Base-by-base conservation (phyloP, 53 echinoderm and acorn worm species). In the Holothuria scabra region DNA sequence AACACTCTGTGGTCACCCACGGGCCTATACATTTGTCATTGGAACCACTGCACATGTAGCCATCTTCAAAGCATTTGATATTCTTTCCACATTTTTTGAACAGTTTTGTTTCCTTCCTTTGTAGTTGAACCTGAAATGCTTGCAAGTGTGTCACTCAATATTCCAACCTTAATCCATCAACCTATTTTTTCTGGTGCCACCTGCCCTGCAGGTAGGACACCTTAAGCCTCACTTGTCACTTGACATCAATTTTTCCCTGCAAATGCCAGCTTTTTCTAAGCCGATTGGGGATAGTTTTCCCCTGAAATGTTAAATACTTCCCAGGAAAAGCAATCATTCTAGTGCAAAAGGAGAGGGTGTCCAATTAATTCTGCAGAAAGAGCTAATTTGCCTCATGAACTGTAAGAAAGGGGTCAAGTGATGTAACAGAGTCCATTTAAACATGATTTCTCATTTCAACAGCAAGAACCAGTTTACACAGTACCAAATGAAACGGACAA, bases 361-460 rank as follows among this genome's bases (percentile, higher is more conserved):
- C 72, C 34, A 72, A 72, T 72, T 72, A 72, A 72, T 48, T 46
- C 72, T 25, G 46, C 37, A 52, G 44, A 72, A 41, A 48, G 32
- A n/a, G 72, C 48, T 72, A 44, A 72, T 72, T 72, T 72, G 72
- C 72, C 12, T 22, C 26, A 3, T 41, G 72, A 72, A 72, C 21
- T 41, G 26, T 49, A 72, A 72, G 33, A 72, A 72, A 72, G 72
- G 48, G 72, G 72, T 72, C 72, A 72, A 72, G 44, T 72, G 72
- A 72, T 72, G 72, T 72, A 72, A 72, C 78, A 78, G 78, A 13
- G 31, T 52, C 57, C 20, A 28, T n/a, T n/a, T 25, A 78, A 58
- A 56, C 78, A 48, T 72, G 72, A 23, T 72, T 29, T n/a, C 58
- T 76, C 30, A 23, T 76, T 49, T 67, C n/a, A 8, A 57, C 24